Evolutionary conservation across 2,797 vertebrate species (phyloP).

Genomic region (Paratrypauchen microcephalus): DNA sequence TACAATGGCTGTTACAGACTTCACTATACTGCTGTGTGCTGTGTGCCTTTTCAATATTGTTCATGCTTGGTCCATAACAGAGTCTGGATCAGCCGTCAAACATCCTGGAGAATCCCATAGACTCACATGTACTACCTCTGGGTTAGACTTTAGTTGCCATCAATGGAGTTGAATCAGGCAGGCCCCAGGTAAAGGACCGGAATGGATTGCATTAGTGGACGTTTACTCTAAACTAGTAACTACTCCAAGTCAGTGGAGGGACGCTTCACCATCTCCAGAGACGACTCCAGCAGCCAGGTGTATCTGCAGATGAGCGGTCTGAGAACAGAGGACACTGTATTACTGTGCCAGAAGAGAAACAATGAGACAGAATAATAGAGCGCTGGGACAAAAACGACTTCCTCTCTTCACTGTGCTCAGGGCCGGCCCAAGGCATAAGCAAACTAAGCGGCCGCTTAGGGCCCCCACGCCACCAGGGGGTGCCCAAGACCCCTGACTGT

Average conservation of each 20-base stretch:
- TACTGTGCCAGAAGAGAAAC: background rate
- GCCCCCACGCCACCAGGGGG: too few relatives aligned
- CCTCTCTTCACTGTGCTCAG: too few relatives aligned
- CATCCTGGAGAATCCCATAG: constrained; percentile 26
- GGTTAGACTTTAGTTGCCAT: fast-evolving
- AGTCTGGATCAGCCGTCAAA: constrained; percentile 47
- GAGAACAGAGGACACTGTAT: constrained; percentile 12
- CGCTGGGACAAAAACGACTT: background rate
- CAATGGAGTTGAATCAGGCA: constrained; percentile 11
- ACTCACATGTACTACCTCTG: constrained; percentile 39
- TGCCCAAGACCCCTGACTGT: too few relatives aligned
- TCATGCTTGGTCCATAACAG: constrained; percentile 28
- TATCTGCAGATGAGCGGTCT: constrained; percentile 37
- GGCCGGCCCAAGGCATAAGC: too few relatives aligned
- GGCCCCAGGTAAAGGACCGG: constrained; percentile 36
- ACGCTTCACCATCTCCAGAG: constrained; percentile 50
- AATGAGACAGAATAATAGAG: background rate
- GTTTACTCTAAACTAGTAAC: too few relatives aligned
- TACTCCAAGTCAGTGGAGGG: constrained; percentile 35
- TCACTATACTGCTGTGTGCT: background rate
- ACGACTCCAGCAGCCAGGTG: constrained; percentile 30
- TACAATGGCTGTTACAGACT: background rate
- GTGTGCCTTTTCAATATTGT: background rate
- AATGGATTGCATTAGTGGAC: constrained; percentile 29
- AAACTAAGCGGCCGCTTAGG: too few relatives aligned